These are phyloP conservation scores for Cryptophagus acutangulus DNA, from an alignment of 2,888 invertebrate genomes.

Conservation along the genomic window DNA sequence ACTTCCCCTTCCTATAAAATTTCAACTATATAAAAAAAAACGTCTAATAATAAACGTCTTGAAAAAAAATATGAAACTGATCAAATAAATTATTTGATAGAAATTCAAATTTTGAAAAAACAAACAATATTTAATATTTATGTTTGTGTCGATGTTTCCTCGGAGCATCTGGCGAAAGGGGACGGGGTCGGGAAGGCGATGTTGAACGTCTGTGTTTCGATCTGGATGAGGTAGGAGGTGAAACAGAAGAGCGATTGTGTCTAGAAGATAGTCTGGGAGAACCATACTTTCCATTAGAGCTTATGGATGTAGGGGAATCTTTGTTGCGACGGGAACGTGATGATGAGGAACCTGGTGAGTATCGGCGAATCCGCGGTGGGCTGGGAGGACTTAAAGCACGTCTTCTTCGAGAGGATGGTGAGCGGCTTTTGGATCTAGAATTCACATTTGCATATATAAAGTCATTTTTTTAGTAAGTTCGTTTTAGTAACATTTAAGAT, in stretches of 20 bases:
- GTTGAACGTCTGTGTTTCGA: constrained; percentile 39
- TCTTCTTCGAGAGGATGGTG: constrained; percentile 44
- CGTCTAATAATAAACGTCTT: too few relatives aligned
- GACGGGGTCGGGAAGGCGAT: constrained; percentile 40
- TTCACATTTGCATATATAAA: constrained; percentile 7
- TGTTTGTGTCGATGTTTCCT: constrained; percentile 54
- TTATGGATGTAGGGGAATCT: constrained; percentile 41
- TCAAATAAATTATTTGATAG: too few relatives aligned
- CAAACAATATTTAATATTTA: constrained; percentile 48
- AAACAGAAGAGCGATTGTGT: constrained; percentile 40
- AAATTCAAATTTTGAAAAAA: too few relatives aligned
- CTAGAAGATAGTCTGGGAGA: constrained; percentile 35
- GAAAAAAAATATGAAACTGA: too few relatives aligned
- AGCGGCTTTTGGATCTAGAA: constrained; percentile 47
- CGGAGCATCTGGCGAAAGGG: constrained; percentile 47
- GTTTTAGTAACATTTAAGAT: background rate
- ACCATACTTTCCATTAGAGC: constrained; percentile 41
- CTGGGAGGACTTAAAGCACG: constrained; percentile 43
- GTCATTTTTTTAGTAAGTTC: constrained; percentile 1
- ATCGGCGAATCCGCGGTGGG: constrained; percentile 44
- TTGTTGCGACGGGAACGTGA: constrained; percentile 40
- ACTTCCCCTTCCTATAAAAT: too few relatives aligned
- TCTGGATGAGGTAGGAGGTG: constrained; percentile 38
- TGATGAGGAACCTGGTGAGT: constrained; percentile 40
- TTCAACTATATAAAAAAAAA: too few relatives aligned